phyloP scores from a whole-genome alignment of 2,888 invertebrate genomes.

The Elysia crispata region DNA sequence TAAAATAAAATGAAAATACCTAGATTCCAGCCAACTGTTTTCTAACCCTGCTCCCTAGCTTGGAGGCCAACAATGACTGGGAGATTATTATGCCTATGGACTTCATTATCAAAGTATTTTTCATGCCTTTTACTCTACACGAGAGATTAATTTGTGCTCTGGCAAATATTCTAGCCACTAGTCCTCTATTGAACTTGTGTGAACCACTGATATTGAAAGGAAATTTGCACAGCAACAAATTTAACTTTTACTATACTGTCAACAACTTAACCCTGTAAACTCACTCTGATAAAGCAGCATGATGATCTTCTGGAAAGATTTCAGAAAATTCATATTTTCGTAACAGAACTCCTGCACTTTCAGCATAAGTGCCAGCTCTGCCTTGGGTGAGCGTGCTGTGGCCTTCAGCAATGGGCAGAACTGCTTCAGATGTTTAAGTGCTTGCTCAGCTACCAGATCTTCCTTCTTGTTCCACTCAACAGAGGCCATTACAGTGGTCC shows the following conservation, averaged over 20 bases:
- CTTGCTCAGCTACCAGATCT: slow-evolving; percentile 96
- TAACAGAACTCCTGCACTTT: slow-evolving; percentile 99
- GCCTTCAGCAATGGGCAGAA: slow-evolving; percentile 92
- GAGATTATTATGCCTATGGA: too few species aligned
- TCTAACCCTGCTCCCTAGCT: too few species aligned
- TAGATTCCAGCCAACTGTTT: too few species aligned
- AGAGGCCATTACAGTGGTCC: slow-evolving; percentile 95
- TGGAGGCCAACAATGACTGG: too few species aligned
- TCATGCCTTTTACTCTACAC: too few species aligned
- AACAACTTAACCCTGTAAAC: too few species aligned
- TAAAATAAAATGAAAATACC: too few species aligned
- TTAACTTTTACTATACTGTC: too few species aligned
- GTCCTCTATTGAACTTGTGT: not conserved
- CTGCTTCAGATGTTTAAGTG: slow-evolving; percentile 83
- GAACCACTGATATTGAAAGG: not conserved
- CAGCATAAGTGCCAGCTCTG: slow-evolving; percentile 91
- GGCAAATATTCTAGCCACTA: too few species aligned
- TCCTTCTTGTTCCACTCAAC: slow-evolving; percentile 99
- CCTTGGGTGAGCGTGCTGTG: slow-evolving; percentile 90
- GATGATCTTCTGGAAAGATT: slow-evolving; percentile 97
- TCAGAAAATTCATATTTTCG: slow-evolving; percentile 99
- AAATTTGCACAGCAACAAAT: not conserved
- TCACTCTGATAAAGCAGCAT: slow-evolving; percentile 95
- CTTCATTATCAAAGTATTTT: too few species aligned
- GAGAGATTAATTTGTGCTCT: too few species aligned